Evolutionary conservation across 2,888 invertebrate species (phyloP).

Genomic region (Aproaerema taeniolella): DNA sequence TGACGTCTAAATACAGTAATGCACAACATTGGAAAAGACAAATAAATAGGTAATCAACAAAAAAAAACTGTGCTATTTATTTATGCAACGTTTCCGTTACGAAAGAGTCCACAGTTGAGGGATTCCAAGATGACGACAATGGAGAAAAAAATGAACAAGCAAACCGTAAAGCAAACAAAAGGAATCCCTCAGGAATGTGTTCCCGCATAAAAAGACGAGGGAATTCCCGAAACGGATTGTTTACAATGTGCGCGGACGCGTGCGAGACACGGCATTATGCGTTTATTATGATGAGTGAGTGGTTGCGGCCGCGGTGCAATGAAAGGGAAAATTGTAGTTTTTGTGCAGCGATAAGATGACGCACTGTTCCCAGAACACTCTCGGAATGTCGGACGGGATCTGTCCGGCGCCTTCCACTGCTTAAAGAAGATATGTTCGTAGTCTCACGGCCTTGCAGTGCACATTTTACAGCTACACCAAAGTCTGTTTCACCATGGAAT

Average conservation of each 20-base stretch:
- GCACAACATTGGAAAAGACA: too few species aligned
- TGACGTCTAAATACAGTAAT: too few species aligned
- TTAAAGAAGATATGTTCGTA: too few species aligned
- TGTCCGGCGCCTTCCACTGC: slow-evolving; percentile 23
- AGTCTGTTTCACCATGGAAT: too few species aligned
- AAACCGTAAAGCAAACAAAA: slow-evolving; percentile 68
- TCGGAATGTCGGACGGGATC: slow-evolving; percentile 54
- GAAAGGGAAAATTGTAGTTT: slow-evolving; percentile 75
- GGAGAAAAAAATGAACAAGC: slow-evolving; percentile 47
- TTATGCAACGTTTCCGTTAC: slow-evolving; percentile 38
- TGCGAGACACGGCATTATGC: slow-evolving; percentile 50
- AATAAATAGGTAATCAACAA: too few species aligned
- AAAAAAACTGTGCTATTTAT: too few species aligned
- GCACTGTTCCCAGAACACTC: slow-evolving; percentile 56
- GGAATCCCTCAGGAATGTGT: slow-evolving; percentile 74
- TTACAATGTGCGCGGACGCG: slow-evolving; percentile 51
- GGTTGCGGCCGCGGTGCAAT: slow-evolving; percentile 48
- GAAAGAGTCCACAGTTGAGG: slow-evolving; percentile 50
- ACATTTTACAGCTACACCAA: too few species aligned
- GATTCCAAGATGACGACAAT: slow-evolving; percentile 46
- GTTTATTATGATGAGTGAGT: slow-evolving; percentile 54
- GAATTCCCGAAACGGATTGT: slow-evolving; percentile 74
- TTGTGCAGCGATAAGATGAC: slow-evolving; percentile 54
- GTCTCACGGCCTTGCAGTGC: too few species aligned
- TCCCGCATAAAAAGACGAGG: slow-evolving; percentile 66